Conservation (phyloP, 2,888 invertebrate species). For the Chalcosyrphus nemorum region DNA sequence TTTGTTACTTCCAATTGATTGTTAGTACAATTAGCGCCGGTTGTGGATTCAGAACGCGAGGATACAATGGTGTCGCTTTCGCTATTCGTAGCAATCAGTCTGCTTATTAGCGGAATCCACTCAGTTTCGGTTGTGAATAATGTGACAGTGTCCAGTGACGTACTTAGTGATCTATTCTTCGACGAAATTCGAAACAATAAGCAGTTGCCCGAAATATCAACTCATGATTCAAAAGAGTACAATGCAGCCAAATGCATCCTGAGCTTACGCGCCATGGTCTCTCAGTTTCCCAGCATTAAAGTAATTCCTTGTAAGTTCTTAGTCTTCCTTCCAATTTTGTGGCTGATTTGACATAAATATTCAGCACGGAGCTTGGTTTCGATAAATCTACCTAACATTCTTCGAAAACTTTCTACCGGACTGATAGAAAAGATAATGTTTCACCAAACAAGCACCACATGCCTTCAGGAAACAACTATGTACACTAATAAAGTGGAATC, state of each 20-base stretch:
- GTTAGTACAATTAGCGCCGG: not conserved
- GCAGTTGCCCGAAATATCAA: not conserved
- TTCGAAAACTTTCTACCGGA: too few relatives aligned
- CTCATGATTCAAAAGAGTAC: not conserved
- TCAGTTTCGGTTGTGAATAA: slow-evolving; percentile 20
- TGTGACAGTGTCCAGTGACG: slow-evolving; percentile 11
- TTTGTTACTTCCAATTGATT: not conserved
- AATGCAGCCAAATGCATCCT: slow-evolving; percentile 2
- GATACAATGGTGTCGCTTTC: not conserved
- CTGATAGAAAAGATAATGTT: too few relatives aligned
- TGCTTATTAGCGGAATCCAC: not conserved
- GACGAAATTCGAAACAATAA: not conserved
- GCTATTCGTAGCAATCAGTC: not conserved
- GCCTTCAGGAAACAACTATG: too few relatives aligned
- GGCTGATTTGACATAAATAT: too few relatives aligned
- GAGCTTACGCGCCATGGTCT: not conserved
- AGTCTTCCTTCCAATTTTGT: too few relatives aligned
- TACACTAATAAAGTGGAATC: too few relatives aligned
- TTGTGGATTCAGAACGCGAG: not conserved
- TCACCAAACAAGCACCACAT: too few relatives aligned
- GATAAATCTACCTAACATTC: too few relatives aligned
- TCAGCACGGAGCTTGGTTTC: too few relatives aligned
- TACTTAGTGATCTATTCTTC: slow-evolving; percentile 20
- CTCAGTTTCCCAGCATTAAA: slow-evolving; percentile 4
- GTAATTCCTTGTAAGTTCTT: slow-evolving; percentile 51